These are phyloP conservation scores for Yponomeuta malinellus DNA, from an alignment of 2,888 invertebrate species.

Conservation along the genomic window DNA sequence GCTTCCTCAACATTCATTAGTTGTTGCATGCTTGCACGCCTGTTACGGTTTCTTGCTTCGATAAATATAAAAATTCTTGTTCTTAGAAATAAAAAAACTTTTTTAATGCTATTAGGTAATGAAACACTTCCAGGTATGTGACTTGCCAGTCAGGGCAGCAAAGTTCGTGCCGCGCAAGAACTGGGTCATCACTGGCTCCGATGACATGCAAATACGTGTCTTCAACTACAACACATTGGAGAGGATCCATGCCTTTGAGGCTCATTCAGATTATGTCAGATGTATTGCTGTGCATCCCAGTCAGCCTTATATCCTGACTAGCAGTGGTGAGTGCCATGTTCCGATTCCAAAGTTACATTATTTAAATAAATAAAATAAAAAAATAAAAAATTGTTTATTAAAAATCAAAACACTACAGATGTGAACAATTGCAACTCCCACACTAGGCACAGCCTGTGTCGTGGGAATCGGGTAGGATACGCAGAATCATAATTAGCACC, in stretches of 20 bases:
- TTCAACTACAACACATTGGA: constrained; percentile 99
- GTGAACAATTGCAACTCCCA: too few relatives aligned
- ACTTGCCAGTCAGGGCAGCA: constrained; percentile 96
- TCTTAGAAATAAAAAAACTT: too few relatives aligned
- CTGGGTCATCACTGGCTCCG: constrained; percentile 98
- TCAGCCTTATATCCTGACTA: constrained; percentile 96
- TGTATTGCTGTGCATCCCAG: constrained; percentile 98
- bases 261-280: constrained; percentile 98
- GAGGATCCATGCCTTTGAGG: constrained; percentile 96
- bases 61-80: too few relatives aligned
- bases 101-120: neutral
- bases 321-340: constrained; percentile 84
- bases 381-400: too few relatives aligned
- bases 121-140: constrained; percentile 84
- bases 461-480: too few relatives aligned
- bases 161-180: constrained; percentile 98
- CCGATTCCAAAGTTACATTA: neutral
- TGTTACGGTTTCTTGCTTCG: too few relatives aligned
- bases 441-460: too few relatives aligned
- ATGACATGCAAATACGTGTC: constrained; percentile 95
- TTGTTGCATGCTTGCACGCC: too few relatives aligned
- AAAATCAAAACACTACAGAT: too few relatives aligned
- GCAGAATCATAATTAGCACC: too few relatives aligned
- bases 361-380: neutral
- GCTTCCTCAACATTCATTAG: too few relatives aligned